A percentile compares a stretch with the other conserved stretches of the same genome.
Evolutionary conservation across 2,797 vertebrate species (phyloP).

Genomic region (Tangara arthus): DNA sequence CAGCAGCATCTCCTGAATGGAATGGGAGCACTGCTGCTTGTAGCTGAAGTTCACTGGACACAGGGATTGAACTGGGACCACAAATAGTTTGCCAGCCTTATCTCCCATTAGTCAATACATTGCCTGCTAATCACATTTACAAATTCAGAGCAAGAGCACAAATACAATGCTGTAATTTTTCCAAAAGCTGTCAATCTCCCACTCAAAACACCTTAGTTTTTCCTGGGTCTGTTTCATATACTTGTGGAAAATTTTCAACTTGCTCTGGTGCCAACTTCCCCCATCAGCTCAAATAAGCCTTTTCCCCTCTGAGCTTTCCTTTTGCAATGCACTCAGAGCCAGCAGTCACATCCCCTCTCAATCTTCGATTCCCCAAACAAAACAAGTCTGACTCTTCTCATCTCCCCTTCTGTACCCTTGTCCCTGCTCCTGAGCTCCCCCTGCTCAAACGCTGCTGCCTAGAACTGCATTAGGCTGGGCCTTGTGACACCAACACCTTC

Average conservation of each 20-base stretch:
- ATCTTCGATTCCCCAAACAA: neutral
- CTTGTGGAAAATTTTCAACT: rapidly evolving
- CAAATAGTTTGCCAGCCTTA: neutral
- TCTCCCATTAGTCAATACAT: neutral
- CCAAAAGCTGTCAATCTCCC: neutral
- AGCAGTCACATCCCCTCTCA: neutral
- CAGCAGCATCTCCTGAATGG: neutral
- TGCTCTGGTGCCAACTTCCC: neutral
- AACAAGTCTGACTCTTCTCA: neutral
- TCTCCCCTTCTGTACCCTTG: neutral
- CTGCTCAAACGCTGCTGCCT: neutral
- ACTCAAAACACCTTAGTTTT: neutral
- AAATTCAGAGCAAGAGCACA: neutral
- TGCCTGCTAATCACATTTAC: neutral
- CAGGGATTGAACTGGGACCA: neutral
- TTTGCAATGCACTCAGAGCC: neutral
- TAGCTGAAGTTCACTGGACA: neutral
- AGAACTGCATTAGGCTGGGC: neutral
- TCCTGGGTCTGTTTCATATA: neutral
- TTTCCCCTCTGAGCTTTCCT: neutral
- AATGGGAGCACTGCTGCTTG: neutral
- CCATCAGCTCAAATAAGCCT: neutral
- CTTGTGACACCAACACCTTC: neutral
- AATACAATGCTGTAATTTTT: neutral
- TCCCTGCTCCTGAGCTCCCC: neutral